A percentile compares a stretch with the other conserved stretches of the same genome.
Conservation (phyloP, 1,140 invertebrate species). For the Tetraneura akinire region DNA sequence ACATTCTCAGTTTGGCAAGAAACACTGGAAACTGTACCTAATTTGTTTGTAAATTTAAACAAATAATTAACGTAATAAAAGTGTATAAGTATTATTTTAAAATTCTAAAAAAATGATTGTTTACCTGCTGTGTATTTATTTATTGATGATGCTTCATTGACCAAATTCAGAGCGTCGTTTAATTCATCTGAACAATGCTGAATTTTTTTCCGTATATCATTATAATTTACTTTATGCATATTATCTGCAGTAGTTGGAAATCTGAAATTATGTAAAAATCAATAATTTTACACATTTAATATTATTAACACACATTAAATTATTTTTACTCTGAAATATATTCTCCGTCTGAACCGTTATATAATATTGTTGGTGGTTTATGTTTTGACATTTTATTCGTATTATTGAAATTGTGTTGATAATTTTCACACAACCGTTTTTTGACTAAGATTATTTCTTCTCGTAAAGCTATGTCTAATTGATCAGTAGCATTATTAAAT, state of each 20-base stretch:
- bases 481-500: neutral
- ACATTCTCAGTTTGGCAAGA: conserved; percentile 40
- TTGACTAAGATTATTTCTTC: conserved; percentile 5
- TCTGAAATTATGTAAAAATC: neutral
- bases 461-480: conserved; percentile 10
- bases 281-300: too few relatives aligned
- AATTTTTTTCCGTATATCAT: conserved; percentile 1
- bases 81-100: neutral
- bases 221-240: neutral
- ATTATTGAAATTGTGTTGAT: neutral
- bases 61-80: neutral
- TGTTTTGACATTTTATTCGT: neutral
- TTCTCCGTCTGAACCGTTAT: neutral
- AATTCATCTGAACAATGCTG: conserved; percentile 34
- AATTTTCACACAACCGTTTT: neutral
- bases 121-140: conserved; percentile 6
- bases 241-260: neutral
- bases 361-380: neutral
- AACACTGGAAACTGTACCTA: conserved; percentile 42
- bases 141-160: neutral
- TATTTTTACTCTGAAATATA: conserved; percentile 5
- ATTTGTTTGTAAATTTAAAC: neutral
- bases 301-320: too few relatives aligned
- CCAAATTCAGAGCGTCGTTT: conserved; percentile 3
- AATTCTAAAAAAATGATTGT: neutral